Evolutionary conservation across 2,888 invertebrate species (phyloP).

Genomic region (Hirtodrosophila alboralis): DNA sequence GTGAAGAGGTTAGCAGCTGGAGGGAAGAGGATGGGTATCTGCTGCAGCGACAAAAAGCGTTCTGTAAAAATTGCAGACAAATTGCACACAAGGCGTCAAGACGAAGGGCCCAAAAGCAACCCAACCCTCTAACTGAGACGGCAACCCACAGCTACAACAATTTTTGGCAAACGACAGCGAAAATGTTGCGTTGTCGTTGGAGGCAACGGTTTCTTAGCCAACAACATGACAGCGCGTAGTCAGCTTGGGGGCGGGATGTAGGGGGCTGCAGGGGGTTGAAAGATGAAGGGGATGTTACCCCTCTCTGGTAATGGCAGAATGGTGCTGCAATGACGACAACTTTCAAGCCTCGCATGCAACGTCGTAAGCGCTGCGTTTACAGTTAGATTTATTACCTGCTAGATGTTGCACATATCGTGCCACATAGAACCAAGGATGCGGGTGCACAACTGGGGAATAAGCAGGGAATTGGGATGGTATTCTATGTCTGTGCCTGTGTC

Average conservation of each 20-base stretch:
- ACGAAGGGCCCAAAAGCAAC: constrained; percentile 9
- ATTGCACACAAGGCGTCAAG: constrained; percentile 72
- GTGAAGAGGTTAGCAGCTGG: neutral
- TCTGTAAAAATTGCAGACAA: constrained; percentile 74
- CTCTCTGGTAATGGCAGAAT: constrained; percentile 34
- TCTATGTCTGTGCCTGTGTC: neutral
- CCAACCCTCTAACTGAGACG: neutral
- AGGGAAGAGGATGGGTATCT: neutral
- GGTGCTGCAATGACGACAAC: constrained; percentile 69
- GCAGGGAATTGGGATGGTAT: too few species aligned
- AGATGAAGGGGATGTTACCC: constrained; percentile 27
- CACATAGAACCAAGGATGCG: neutral
- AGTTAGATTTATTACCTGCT: constrained; percentile 79
- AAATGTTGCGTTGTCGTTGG: constrained; percentile 62
- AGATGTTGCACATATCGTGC: constrained; percentile 75
- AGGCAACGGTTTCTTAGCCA: constrained; percentile 28
- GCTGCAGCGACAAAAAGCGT: constrained; percentile 21
- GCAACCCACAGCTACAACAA: constrained; percentile 43
- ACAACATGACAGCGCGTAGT: constrained; percentile 22
- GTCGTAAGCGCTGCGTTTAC: constrained; percentile 76
- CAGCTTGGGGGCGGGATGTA: neutral
- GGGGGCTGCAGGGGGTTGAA: neutral
- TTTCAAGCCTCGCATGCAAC: constrained; percentile 71
- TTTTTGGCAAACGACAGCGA: constrained; percentile 74
- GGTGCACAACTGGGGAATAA: neutral